These are phyloP conservation scores for Crotophaga sulcirostris DNA, from an alignment of 2,113 vertebrate species.

Conservation along the genomic window DNA sequence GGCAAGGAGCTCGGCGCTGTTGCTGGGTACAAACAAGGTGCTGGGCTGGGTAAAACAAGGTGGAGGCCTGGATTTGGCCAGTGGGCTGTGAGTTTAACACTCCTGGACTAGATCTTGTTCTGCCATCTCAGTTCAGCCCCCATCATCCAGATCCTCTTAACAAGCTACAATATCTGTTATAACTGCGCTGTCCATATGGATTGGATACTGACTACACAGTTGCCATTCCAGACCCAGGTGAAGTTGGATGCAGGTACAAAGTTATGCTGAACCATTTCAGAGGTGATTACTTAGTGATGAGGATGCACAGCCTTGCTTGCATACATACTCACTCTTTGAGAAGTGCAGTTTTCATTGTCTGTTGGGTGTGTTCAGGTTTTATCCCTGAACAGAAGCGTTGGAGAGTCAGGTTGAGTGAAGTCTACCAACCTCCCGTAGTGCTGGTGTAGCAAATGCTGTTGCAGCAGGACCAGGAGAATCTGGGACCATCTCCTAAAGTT, in stretches of 20 bases:
- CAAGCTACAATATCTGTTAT: not conserved
- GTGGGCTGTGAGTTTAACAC: no score
- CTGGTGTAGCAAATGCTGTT: not conserved
- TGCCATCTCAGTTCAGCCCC: not conserved
- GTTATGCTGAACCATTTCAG: not conserved
- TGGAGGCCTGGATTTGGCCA: no score
- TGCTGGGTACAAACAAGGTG: no score
- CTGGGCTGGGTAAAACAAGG: no score
- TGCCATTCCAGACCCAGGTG: not conserved
- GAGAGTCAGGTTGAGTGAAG: not conserved
- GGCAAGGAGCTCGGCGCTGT: no score
- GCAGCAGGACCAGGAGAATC: not conserved
- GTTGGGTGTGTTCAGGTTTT: not conserved
- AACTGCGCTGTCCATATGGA: not conserved
- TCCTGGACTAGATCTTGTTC: not conserved
- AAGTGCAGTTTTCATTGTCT: accelerated
- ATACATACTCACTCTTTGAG: accelerated
- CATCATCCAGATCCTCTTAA: not conserved
- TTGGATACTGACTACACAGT: not conserved
- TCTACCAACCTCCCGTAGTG: accelerated
- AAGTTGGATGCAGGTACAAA: not conserved
- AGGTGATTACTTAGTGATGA: not conserved
- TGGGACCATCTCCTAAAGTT: not conserved
- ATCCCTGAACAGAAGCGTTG: not conserved
- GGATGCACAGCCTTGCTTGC: not conserved